A percentile compares a stretch with the other conserved stretches of the same genome.
phyloP scores from a whole-genome alignment of 2,888 invertebrate genomes.

The Archips xylosteana region DNA sequence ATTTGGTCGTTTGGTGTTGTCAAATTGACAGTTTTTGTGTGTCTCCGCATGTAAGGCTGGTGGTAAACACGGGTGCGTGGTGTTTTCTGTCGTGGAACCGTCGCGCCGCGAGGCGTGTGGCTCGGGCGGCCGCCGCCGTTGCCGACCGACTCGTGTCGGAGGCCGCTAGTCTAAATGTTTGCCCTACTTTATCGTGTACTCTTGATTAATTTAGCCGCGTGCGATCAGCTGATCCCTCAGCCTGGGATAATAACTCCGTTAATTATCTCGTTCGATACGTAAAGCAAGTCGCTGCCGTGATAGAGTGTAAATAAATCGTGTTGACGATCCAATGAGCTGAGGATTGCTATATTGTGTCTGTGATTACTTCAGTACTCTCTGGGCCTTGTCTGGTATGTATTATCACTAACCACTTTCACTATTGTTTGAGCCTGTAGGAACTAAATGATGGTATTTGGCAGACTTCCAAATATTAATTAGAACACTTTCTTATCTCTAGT shows the following conservation, averaged over 20 bases:
- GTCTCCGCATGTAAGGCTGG: slow-evolving; percentile 59
- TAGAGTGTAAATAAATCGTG: slow-evolving; percentile 36
- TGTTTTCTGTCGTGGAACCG: slow-evolving; percentile 56
- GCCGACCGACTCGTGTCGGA: slow-evolving; percentile 47
- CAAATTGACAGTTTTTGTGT: slow-evolving; percentile 69
- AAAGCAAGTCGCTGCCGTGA: slow-evolving; percentile 30
- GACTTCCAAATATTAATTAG: slow-evolving; percentile 72
- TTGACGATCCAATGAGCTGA: slow-evolving; percentile 1
- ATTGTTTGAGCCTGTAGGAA: slow-evolving; percentile 42
- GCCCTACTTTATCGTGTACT: slow-evolving; percentile 81
- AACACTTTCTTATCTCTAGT: slow-evolving; percentile 66
- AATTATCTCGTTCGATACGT: slow-evolving; percentile 50
- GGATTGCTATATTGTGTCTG: slow-evolving; percentile 35
- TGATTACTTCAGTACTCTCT: slow-evolving; percentile 34
- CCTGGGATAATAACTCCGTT: slow-evolving; percentile 60
- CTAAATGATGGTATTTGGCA: slow-evolving; percentile 65
- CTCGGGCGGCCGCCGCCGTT: slow-evolving; percentile 53
- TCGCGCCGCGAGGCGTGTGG: slow-evolving; percentile 64
- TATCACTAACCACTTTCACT: slow-evolving; percentile 43
- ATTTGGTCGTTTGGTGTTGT: slow-evolving; percentile 62
- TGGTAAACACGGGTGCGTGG: slow-evolving; percentile 59
- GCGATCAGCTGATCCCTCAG: slow-evolving; percentile 81
- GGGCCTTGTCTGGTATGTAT: slow-evolving; percentile 43
- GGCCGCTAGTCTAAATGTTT: slow-evolving; percentile 71
- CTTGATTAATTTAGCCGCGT: slow-evolving; percentile 81